Evolutionary conservation across 2,888 invertebrate genomes (phyloP), one percentile per base, ranked within the genome.

Genomic region (Dromius quadrimaculatus): DNA sequence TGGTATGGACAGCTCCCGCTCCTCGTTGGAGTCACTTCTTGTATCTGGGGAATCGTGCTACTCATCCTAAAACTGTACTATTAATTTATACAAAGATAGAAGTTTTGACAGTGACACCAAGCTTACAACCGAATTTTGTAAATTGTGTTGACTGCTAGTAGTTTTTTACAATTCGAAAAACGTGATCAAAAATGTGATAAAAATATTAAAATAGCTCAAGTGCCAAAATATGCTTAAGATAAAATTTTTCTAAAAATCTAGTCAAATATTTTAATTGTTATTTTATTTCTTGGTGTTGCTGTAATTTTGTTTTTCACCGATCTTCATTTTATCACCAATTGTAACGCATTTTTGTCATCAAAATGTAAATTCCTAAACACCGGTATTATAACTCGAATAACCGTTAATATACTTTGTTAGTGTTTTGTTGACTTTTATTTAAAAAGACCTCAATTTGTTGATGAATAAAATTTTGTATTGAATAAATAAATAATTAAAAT

Each of bases 21-120:
- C 84, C 90, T 93, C 88, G 89, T 94, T 86, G 94, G 94, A 84
- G 90, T 94, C 83, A 93, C 93, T 81, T 93, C 93, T 82, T 94
- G 93, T 87, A 87, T 94, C 84, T 93, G 93, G 92, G 94, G 93
- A 82, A 85, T 90, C 83, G 86, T 90, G 83, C 87, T 90, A 83
- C 88, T 90, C 85, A 87, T 90, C 85, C 86, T 90, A 85, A 88
- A 88, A 85, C 85, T 87, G 82, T 89, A 89, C 86, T 87, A 78
- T 78, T 81, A 76, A 79, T 47, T 57, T 20, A 57, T 43, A 54
- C 15, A 13, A 22, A 69, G n/a, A 13, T 20, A 62, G 9, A 17
- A 38, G n/a, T 32, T 28, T 9, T 19, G 28, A 54, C 66, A 66
- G 66, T 66, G 57, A 66, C 66, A 66, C 66, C 66, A 66, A 66